Evolutionary conservation across 2,113 vertebrate species (phyloP), one percentile per base, ranked within the genome.

Genomic region (Romanogobio albipinnatus): DNA sequence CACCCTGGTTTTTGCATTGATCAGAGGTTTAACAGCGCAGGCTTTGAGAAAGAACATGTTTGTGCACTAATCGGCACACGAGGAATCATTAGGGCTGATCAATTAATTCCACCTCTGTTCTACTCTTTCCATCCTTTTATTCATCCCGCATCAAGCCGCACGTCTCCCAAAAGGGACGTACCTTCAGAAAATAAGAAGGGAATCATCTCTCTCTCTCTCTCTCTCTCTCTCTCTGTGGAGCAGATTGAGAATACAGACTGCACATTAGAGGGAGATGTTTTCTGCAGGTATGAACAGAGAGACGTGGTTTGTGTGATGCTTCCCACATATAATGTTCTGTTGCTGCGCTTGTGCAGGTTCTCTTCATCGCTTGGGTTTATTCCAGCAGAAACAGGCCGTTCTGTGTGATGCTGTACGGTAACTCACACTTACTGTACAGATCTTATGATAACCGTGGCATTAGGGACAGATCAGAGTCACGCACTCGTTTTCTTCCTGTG

Each of bases 51-150:
- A 66, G 15, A 36, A 4, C 29, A 19, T 15, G n/a, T 58, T 74
- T 83, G 49, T 76, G 13, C 43, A 24, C 59, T 29, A 14, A 64
- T 71, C 22, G 10, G 24, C 33, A 90, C 75, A 84, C 39, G 86
- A 89, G 83, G 76, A 80, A 59, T 45, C 68, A n/a, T 71, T 45
- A 24, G 85, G 76, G 84, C 88, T 90, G 78, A 80, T 93, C 92
- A 90, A 86, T 91, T 91, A 92, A 77, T 90, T 86, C 87, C 86
- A 87, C 89, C 88, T 83, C 84, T 88, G 78, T 82, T 84, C 64
- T 68, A 19, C 51, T 61, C 66, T 71, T 15, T 58, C 81, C 9
- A 62, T 29, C 62, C 70, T 88, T 91, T 90, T 87, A 85, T 90
- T 92, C 81, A 78, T 86, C 85, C 62, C 19, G 68, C 83, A 87